These are phyloP conservation scores for Ecdyonurus torrentis DNA, from an alignment of 2,888 invertebrate genomes.

Conservation along the genomic window DNA sequence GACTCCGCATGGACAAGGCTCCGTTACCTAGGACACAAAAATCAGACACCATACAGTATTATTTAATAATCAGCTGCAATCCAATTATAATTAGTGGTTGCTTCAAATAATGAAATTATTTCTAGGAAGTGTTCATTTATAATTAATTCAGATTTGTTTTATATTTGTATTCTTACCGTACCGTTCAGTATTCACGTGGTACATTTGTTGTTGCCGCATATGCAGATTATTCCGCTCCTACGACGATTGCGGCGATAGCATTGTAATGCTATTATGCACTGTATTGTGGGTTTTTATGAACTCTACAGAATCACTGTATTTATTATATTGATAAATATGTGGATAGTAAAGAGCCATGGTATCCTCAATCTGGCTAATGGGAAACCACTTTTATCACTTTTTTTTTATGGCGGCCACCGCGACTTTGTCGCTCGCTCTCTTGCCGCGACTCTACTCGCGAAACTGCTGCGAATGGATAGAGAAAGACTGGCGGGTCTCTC, in stretches of 20 bases:
- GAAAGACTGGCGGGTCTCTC: background rate
- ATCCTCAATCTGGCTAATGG: background rate
- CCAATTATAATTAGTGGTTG: background rate
- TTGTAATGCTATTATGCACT: background rate
- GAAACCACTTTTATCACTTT: background rate
- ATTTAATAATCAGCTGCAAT: too few species aligned
- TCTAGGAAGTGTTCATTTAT: too few species aligned
- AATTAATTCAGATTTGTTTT: too few species aligned
- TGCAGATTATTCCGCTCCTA: background rate
- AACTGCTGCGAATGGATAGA: background rate
- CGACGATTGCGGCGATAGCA: background rate
- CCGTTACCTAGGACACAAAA: background rate
- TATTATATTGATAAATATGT: background rate
- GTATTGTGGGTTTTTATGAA: background rate
- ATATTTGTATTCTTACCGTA: background rate
- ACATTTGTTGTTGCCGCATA: background rate
- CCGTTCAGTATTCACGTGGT: slow-evolving; percentile 1
- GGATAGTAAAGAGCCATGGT: background rate
- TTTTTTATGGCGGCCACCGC: background rate
- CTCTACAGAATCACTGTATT: background rate
- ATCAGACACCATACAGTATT: too few species aligned
- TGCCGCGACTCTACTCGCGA: background rate
- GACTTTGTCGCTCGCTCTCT: background rate
- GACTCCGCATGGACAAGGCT: background rate
- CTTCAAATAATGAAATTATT: background rate